A percentile compares a stretch with the other conserved stretches of the same genome.
Conservation (phyloP, 2,888 invertebrate species). For the Idaea straminata region DNA sequence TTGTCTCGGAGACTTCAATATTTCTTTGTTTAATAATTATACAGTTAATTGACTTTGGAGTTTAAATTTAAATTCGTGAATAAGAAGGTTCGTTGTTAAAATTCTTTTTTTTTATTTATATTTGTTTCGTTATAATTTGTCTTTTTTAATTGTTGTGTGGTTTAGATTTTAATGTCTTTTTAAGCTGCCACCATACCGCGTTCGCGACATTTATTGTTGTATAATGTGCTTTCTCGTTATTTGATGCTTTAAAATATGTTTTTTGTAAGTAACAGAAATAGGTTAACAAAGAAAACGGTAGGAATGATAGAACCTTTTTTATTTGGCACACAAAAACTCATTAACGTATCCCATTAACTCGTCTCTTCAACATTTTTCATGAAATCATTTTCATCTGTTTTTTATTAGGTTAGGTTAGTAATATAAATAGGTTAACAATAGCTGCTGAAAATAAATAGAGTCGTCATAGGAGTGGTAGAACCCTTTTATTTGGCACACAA, state of each 20-base stretch:
- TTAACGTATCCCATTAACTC: no score
- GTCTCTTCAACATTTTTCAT: no score
- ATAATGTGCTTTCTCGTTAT: neutral
- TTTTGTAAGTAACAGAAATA: neutral
- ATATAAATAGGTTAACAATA: no score
- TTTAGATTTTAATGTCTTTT: neutral
- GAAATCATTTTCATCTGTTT: no score
- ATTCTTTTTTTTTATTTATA: neutral
- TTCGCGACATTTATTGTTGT: neutral
- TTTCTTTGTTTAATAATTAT: neutral
- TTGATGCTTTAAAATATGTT: neutral
- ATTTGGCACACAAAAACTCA: no score
- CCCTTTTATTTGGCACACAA: no score
- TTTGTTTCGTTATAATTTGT: neutral
- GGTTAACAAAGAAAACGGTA: neutral
- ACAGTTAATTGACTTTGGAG: neutral
- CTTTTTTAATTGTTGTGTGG: neutral
- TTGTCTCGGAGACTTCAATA: neutral
- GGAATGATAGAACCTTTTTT: neutral
- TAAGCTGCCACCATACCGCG: neutral
- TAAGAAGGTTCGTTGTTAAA: neutral
- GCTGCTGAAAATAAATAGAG: no score
- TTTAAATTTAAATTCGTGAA: neutral
- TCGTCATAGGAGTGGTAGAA: no score
- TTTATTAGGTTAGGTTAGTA: no score